These are phyloP conservation scores for Enoplosus armatus DNA, from an alignment of 2,797 vertebrate genomes.

Conservation along the genomic window DNA sequence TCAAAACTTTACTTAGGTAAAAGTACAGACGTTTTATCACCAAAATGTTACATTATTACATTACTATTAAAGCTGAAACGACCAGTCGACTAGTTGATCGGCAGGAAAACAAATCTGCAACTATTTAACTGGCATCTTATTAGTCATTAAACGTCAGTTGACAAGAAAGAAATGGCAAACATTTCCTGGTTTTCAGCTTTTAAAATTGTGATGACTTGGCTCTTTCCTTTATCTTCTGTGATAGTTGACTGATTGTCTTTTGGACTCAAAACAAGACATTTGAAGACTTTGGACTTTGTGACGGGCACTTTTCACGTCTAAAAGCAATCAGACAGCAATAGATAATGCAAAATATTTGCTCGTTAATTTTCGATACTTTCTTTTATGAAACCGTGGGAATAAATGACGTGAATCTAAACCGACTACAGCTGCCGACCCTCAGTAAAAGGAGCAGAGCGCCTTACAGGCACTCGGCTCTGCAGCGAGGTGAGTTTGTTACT, in stretches of 20 bases:
- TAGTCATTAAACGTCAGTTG: too few species aligned
- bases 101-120: too few species aligned
- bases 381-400: too few species aligned
- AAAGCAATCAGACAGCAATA: neutral
- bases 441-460: too few species aligned
- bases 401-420: neutral
- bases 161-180: neutral
- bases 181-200: neutral
- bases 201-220: neutral
- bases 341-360: neutral
- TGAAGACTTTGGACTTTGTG: constrained; percentile 1
- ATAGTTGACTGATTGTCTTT: neutral
- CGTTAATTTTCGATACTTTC: too few species aligned
- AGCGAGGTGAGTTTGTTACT: neutral
- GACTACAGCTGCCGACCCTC: neutral
- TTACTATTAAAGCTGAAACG: neutral
- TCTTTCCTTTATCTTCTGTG: neutral
- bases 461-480: neutral
- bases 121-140: too few species aligned
- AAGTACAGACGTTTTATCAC: too few species aligned
- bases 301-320: too few species aligned
- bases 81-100: neutral
- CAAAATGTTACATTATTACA: too few species aligned
- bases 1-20: neutral
- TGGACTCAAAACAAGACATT: neutral